phyloP scores from a whole-genome alignment of 2,888 invertebrate species.

The Drosophila mulleri region DNA sequence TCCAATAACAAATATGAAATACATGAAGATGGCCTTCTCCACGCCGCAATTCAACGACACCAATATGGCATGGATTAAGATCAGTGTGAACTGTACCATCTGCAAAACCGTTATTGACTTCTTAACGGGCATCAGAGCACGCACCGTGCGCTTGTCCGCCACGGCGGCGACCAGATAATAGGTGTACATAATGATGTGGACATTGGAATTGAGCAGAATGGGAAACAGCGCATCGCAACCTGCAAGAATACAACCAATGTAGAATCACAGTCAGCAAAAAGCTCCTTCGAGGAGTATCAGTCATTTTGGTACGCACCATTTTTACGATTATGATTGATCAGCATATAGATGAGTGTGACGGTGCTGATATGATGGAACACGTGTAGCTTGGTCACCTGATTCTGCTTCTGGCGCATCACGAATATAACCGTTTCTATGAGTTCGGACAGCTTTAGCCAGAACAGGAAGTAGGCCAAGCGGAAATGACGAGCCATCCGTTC shows the following conservation, averaged over 20 bases:
- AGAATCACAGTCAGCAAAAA: neutral
- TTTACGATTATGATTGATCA: constrained; percentile 87
- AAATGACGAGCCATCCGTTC: constrained; percentile 49
- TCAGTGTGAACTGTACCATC: constrained; percentile 90
- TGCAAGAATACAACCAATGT: constrained; percentile 73
- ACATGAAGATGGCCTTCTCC: constrained; percentile 85
- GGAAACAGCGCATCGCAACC: constrained; percentile 89
- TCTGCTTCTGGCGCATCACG: constrained; percentile 89
- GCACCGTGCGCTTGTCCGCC: constrained; percentile 86
- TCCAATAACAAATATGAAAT: constrained; percentile 88
- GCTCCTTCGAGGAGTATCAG: too few relatives aligned
- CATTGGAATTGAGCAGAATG: constrained; percentile 88
- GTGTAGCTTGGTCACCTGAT: constrained; percentile 90
- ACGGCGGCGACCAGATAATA: constrained; percentile 90
- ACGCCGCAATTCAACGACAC: constrained; percentile 85
- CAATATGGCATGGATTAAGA: constrained; percentile 87
- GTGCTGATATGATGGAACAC: constrained; percentile 90
- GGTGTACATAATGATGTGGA: constrained; percentile 92
- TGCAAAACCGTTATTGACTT: constrained; percentile 88
- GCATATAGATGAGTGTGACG: constrained; percentile 87
- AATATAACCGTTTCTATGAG: constrained; percentile 90
- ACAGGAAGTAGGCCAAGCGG: constrained; percentile 87
- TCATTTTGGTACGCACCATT: constrained; percentile 86
- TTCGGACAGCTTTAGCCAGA: constrained; percentile 88
- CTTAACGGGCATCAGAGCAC: constrained; percentile 87